Percentiles rank a stretch among this genome's conserved stretches.
Conservation (phyloP, 2,113 vertebrate genomes). For the Upupa epops region DNA sequence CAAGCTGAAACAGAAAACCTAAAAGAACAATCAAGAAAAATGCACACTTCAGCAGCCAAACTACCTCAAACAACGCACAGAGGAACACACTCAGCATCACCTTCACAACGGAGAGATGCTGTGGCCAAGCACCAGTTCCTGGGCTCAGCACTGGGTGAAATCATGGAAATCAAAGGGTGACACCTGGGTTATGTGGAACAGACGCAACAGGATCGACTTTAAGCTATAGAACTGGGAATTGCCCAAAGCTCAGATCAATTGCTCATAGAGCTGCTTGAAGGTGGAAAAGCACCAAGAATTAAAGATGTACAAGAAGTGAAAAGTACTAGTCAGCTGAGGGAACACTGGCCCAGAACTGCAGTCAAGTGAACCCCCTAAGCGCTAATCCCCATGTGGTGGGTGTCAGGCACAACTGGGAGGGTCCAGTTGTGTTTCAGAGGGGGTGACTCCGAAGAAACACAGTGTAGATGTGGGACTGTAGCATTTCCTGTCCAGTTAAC, state of each 20-base stretch:
- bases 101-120: background rate
- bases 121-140: background rate
- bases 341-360: background rate
- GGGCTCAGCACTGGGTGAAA: background rate
- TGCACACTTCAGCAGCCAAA: background rate
- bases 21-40: background rate
- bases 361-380: background rate
- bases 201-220: background rate
- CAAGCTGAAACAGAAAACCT: background rate
- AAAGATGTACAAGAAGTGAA: background rate
- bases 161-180: background rate
- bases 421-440: background rate
- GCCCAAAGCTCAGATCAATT: background rate
- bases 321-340: background rate
- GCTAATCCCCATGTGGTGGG: rapidly evolving
- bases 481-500: background rate
- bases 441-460: background rate
- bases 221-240: background rate
- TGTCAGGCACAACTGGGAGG: background rate
- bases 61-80: background rate
- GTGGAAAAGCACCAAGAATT: background rate
- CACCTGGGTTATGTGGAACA: background rate
- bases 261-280: background rate
- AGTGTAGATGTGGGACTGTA: background rate
- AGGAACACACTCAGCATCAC: background rate